Percentiles rank a stretch among this genome's conserved stretches.
These are phyloP conservation scores for Ophion ventricosus DNA, from an alignment of 2,888 invertebrate species.

Conservation along the genomic window DNA sequence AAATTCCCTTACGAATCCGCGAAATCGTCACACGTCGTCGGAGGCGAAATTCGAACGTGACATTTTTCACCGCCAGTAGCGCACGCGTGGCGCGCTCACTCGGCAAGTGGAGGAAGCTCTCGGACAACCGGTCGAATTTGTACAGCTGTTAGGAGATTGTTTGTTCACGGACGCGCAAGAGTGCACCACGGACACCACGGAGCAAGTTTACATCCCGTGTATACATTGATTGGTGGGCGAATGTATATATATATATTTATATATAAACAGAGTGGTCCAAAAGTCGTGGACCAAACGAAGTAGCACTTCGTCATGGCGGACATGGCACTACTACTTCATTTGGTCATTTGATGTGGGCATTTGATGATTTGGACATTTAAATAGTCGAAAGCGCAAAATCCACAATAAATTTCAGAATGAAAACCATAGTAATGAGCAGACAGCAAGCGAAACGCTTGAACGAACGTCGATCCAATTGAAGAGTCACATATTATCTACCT, in stretches of 20 bases:
- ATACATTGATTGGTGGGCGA: not conserved
- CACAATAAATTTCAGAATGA: too few species aligned
- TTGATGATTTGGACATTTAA: too few species aligned
- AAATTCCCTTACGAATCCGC: not conserved
- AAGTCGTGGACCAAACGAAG: too few species aligned
- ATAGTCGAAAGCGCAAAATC: too few species aligned
- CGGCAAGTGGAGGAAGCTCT: slow-evolving; percentile 13
- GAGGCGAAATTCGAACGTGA: slow-evolving; percentile 17
- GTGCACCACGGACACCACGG: slow-evolving; percentile 1
- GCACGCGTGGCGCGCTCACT: slow-evolving; percentile 2
- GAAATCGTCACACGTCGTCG: not conserved
- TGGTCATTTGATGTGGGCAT: too few species aligned
- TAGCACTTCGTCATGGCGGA: too few species aligned
- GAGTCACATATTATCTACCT: too few species aligned
- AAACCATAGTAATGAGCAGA: too few species aligned
- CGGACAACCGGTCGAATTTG: slow-evolving; percentile 31
- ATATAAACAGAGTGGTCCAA: too few species aligned
- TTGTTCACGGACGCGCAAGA: slow-evolving; percentile 38
- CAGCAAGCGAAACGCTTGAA: too few species aligned
- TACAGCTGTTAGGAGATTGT: slow-evolving; percentile 64
- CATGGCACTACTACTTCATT: too few species aligned
- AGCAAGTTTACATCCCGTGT: not conserved
- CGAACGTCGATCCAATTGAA: too few species aligned
- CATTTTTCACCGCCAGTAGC: slow-evolving; percentile 53
- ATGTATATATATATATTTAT: not conserved